These are phyloP conservation scores for Enteromius unitaeniatus DNA, from an alignment of 2,797 vertebrate genomes.

Conservation along the genomic window DNA sequence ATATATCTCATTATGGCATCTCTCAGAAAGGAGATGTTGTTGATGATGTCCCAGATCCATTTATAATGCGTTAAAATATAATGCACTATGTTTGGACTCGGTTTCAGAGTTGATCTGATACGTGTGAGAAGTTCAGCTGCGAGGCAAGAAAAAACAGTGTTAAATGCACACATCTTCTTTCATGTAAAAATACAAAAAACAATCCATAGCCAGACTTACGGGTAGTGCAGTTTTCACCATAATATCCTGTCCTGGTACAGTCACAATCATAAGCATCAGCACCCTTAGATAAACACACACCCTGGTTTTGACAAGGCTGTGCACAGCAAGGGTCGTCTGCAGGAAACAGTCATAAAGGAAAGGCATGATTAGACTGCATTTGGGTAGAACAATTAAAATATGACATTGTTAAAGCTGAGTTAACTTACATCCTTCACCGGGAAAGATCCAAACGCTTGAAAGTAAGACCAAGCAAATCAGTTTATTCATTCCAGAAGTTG, in stretches of 20 bases:
- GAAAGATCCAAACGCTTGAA: slow-evolving; percentile 38
- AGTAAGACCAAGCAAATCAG: slow-evolving; percentile 47
- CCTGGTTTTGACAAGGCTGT: slow-evolving; percentile 92
- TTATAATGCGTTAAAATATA: slow-evolving; percentile 94
- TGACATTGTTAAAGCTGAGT: background rate
- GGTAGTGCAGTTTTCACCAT: slow-evolving; percentile 89
- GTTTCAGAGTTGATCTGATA: slow-evolving; percentile 85
- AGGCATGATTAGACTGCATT: background rate
- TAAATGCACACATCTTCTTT: background rate
- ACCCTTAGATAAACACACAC: slow-evolving; percentile 84
- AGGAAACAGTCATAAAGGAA: background rate
- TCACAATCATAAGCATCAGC: slow-evolving; percentile 88
- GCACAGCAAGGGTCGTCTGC: slow-evolving; percentile 92
- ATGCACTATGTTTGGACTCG: slow-evolving; percentile 88
- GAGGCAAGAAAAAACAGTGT: background rate
- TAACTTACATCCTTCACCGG: slow-evolving; percentile 56
- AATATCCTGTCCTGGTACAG: slow-evolving; percentile 91
- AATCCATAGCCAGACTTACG: slow-evolving; percentile 80
- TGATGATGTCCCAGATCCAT: slow-evolving; percentile 92
- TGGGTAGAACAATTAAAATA: background rate
- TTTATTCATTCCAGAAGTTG: slow-evolving; percentile 56
- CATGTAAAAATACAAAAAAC: background rate
- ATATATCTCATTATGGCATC: slow-evolving; percentile 90
- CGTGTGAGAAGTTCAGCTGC: slow-evolving; percentile 90
- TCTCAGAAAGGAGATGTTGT: slow-evolving; percentile 89